Evolutionary conservation across 2,888 invertebrate genomes (phyloP).

Genomic region (Chesias legatella): DNA sequence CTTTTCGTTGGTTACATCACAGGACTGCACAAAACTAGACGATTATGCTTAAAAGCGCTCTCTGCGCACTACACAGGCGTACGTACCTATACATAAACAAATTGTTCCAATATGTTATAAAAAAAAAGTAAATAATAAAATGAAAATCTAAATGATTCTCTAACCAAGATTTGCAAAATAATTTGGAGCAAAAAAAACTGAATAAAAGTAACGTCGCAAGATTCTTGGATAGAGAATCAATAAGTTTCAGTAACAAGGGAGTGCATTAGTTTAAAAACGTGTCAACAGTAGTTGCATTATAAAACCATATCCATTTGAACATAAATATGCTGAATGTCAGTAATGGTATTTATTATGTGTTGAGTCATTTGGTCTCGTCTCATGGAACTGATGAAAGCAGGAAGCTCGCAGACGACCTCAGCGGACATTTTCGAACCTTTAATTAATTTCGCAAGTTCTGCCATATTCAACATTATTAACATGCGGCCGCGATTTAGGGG

Average conservation of each 20-base stretch:
- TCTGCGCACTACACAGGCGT: constrained; percentile 40
- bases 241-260: constrained; percentile 31
- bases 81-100: constrained; percentile 25
- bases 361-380: too few relatives aligned
- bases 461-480: constrained; percentile 70
- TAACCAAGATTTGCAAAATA: constrained; percentile 57
- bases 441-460: constrained; percentile 65
- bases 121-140: constrained; percentile 25
- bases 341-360: too few relatives aligned
- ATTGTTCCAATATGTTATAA: constrained; percentile 36
- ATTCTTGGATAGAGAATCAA: constrained; percentile 51
- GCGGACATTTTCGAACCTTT: constrained; percentile 77
- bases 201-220: constrained; percentile 50
- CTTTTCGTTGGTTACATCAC: constrained; percentile 50
- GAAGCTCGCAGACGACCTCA: constrained; percentile 52
- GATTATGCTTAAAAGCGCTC: constrained; percentile 63
- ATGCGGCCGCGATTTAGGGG: constrained; percentile 70
- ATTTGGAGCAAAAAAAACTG: constrained; percentile 40
- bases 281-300: too few relatives aligned
- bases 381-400: too few relatives aligned
- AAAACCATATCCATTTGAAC: too few relatives aligned
- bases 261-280: constrained; percentile 15
- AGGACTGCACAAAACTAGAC: constrained; percentile 57
- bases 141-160: constrained; percentile 39
- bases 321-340: too few relatives aligned